Evolutionary conservation across 2,797 vertebrate genomes (phyloP).

Genomic region (Fundulus diaphanus): DNA sequence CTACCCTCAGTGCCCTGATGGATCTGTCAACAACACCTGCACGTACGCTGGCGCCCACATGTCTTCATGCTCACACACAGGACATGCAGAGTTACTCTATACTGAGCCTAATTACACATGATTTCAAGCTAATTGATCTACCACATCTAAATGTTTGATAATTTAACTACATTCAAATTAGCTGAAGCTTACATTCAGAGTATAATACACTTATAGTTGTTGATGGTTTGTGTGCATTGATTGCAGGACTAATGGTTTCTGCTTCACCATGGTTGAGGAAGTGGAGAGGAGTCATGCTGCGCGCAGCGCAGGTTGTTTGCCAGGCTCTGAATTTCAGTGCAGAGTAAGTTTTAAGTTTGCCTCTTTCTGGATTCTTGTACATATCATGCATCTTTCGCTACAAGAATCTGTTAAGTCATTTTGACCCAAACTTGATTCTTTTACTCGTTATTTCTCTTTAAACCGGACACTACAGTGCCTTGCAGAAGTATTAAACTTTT

Average conservation of each 20-base stretch:
- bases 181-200: too few relatives aligned
- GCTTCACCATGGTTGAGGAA: conserved; percentile 96
- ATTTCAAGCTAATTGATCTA: conserved; percentile 1
- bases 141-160: conserved; percentile 23
- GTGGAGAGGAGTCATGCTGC: conserved; percentile 87
- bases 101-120: conserved; percentile 6
- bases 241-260: conserved; percentile 93
- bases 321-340: conserved; percentile 96
- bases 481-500: too few relatives aligned
- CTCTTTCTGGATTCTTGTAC: not conserved
- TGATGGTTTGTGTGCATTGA: conserved; percentile 28
- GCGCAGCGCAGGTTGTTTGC: conserved; percentile 90
- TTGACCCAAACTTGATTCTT: conserved; percentile 33
- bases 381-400: conserved; percentile 7
- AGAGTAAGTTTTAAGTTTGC: conserved; percentile 80
- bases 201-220: too few relatives aligned
- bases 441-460: conserved; percentile 38
- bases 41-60: conserved; percentile 77
- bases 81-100: not conserved
- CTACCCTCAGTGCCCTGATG: conserved; percentile 93
- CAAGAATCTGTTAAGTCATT: conserved; percentile 40
- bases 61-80: not conserved
- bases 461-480: not conserved
- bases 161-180: conserved; percentile 9
- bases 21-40: conserved; percentile 94